Base-by-base conservation (phyloP, 1,140 invertebrate genomes). In the Bombus terrestris region DNA sequence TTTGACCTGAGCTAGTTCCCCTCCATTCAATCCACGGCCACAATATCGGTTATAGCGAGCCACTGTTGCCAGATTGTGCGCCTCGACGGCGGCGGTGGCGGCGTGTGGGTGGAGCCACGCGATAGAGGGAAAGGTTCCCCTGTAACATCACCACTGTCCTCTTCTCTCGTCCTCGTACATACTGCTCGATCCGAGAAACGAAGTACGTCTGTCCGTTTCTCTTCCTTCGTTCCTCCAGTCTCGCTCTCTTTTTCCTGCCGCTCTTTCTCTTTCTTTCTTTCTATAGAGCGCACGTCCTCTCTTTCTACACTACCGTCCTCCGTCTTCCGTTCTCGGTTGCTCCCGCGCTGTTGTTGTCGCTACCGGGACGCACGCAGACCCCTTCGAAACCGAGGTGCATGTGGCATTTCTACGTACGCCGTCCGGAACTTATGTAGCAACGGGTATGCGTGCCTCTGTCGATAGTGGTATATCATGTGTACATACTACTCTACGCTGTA, bases 11-110 rank as follows among this genome's bases (percentile, higher is more conserved):
- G 92, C 92, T 92, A 94, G 93, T 94, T 94, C 94, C 94, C 94
- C 94, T 94, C 94, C 94, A 93, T 94, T 94, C 93, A 93, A 94
- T 93, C 92, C 93, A 94, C 93, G 91, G 94, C 93, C 93, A 95
- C 94, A 94, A 95, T 95, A 95, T 95, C 94, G 94, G 93, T 95
- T 94, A 95, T 95, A 95, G 93, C 93, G 90, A 92, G 91, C 93
- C 94, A 94, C 92, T 94, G 94, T 94, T 94, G 94, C 93, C 94
- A 94, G 93, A 93, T 94, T 94, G 94, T 90, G 92, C 88, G 90
- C 84, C 88, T 86, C 86, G 72, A 76, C 84, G 77, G 39, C 81
- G 85, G 74, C 87, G 91, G 76, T 73, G 83, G 76, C 83, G 80
- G 68, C 85, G 89, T 92, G 91, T 92, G 91, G 91, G 91, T 92